phyloP scores from a whole-genome alignment of 2,113 vertebrate genomes.

The Todiramphus saurophagus region DNA sequence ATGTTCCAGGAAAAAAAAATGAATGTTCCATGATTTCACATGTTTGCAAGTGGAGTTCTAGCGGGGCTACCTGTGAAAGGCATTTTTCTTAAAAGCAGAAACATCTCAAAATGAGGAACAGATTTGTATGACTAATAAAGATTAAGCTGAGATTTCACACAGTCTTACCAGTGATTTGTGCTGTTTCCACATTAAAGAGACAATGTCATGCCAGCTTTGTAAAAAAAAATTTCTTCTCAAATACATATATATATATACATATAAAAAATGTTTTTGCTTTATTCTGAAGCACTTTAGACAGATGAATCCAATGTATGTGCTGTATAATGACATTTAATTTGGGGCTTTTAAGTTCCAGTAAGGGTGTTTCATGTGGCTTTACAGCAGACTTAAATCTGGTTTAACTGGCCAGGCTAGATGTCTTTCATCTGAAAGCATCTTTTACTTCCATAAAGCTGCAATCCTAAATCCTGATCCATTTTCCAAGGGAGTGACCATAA shows the following conservation, averaged over 20 bases:
- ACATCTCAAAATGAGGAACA: background rate
- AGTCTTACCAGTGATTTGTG: background rate
- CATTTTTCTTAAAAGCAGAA: background rate
- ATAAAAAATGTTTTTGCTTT: background rate
- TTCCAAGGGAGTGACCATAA: background rate
- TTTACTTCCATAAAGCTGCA: background rate
- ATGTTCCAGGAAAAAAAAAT: background rate
- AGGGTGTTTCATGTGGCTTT: conserved; percentile 25
- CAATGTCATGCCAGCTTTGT: background rate
- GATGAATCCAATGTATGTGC: background rate
- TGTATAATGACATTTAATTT: conserved; percentile 10
- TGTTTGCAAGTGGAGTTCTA: background rate
- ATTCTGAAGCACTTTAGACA: background rate
- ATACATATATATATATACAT: background rate
- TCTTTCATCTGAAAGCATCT: background rate
- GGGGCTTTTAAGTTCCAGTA: background rate
- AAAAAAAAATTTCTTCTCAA: background rate
- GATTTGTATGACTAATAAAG: conserved; percentile 1
- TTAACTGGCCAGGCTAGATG: background rate
- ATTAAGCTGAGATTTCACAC: conserved; percentile 29
- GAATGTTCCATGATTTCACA: background rate
- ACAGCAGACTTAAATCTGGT: background rate
- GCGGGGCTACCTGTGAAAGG: background rate
- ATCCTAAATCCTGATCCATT: background rate
- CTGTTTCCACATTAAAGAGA: conserved; percentile 43